Conservation (phyloP, 1,140 invertebrate species). For the Sarcophaga bullata region DNA sequence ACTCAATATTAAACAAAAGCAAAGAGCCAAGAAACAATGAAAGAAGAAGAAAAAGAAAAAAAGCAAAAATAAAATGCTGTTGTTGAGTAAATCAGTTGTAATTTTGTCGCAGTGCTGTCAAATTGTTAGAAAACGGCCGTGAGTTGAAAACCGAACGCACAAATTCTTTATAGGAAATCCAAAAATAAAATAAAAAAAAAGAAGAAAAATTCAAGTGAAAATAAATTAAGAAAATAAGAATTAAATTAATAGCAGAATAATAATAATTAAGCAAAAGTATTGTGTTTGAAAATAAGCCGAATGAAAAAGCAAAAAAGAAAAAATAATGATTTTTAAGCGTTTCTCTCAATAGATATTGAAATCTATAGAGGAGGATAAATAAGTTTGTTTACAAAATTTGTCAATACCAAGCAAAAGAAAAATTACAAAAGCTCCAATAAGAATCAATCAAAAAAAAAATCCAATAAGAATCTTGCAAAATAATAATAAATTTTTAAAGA, state of each 20-base stretch:
- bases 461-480: no score
- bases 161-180: not conserved
- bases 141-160: slow-evolving; percentile 18
- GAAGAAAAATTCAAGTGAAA: not conserved
- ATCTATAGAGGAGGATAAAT: no score
- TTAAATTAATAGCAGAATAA: not conserved
- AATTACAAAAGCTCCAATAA: not conserved
- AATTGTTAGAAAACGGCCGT: slow-evolving; percentile 26
- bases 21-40: not conserved
- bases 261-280: no score
- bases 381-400: no score
- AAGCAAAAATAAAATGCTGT: not conserved
- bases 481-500: not conserved
- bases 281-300: no score
- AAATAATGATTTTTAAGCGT: no score
- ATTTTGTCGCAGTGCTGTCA: slow-evolving; percentile 44
- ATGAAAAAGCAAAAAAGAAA: no score
- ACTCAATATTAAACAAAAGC: not conserved
- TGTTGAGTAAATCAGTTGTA: slow-evolving; percentile 39
- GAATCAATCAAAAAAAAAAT: not conserved
- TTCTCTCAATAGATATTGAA: no score
- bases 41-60: not conserved
- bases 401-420: no score
- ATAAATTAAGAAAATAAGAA: not conserved
- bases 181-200: not conserved